phyloP scores from a whole-genome alignment of 2,888 invertebrate genomes.

The Athripsodes cinereus region DNA sequence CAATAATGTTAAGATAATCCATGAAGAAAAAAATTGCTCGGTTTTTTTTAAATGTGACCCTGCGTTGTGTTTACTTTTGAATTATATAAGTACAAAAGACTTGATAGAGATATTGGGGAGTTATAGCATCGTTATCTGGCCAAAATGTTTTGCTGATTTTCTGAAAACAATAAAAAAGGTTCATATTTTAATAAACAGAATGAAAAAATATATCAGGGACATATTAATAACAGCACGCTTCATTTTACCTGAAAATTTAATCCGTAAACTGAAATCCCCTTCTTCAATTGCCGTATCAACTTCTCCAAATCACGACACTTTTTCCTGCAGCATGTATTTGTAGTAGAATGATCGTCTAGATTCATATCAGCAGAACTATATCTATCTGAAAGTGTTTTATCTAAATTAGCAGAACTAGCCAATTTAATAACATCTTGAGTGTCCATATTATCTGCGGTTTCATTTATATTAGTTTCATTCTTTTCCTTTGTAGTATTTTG shows the following conservation, averaged over 20 bases:
- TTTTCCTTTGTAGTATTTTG: too few species aligned
- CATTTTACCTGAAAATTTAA: conserved; percentile 45
- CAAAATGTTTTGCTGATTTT: conserved; percentile 43
- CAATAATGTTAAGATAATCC: too few species aligned
- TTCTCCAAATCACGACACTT: conserved; percentile 31
- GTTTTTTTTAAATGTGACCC: too few species aligned
- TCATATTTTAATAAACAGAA: too few species aligned
- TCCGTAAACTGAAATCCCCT: conserved; percentile 45
- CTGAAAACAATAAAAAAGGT: conserved; percentile 33
- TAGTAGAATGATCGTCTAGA: conserved; percentile 27
- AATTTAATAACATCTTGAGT: too few species aligned
- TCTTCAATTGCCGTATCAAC: conserved; percentile 41
- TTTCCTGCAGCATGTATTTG: conserved; percentile 28
- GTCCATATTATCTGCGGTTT: too few species aligned
- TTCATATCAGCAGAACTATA: too few species aligned
- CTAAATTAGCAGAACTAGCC: too few species aligned
- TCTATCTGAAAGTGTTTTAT: background rate
- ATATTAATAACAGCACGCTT: too few species aligned
- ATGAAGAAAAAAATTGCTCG: too few species aligned
- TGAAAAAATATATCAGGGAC: too few species aligned
- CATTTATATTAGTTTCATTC: too few species aligned
- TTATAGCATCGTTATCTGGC: conserved; percentile 43
- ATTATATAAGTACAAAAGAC: conserved; percentile 41
- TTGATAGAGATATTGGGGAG: conserved; percentile 39
- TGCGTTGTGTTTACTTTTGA: conserved; percentile 30